Evolutionary conservation across 1,140 invertebrate genomes (phyloP).

Genomic region (Ceratina calcarata): DNA sequence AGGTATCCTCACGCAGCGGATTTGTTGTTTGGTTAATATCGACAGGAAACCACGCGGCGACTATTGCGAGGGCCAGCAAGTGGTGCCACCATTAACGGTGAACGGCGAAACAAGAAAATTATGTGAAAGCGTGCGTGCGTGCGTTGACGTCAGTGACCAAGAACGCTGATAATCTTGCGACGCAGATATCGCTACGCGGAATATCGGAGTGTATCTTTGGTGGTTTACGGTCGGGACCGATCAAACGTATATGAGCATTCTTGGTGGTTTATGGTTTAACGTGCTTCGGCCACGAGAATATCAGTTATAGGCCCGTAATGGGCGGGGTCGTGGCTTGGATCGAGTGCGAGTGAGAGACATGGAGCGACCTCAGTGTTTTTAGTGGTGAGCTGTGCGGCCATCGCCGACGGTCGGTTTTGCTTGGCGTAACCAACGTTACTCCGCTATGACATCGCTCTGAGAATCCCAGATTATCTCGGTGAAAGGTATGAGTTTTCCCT

Average conservation of each 20-base stretch:
- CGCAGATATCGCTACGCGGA: constrained; percentile 45
- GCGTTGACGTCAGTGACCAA: constrained; percentile 47
- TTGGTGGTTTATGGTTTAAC: constrained; percentile 44
- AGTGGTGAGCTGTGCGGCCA: constrained; percentile 64
- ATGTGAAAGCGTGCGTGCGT: constrained; percentile 14
- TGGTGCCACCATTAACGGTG: constrained; percentile 38
- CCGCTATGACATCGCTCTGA: constrained; percentile 62
- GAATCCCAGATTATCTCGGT: constrained; percentile 48
- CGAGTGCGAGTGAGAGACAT: constrained; percentile 57
- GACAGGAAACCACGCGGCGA: background rate
- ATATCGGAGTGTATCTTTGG: constrained; percentile 30
- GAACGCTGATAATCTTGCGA: constrained; percentile 52
- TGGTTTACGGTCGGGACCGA: constrained; percentile 22
- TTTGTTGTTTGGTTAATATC: constrained; percentile 24
- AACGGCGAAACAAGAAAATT: constrained; percentile 41
- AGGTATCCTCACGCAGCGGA: background rate
- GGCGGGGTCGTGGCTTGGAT: constrained; percentile 59
- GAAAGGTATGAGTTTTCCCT: constrained; percentile 65
- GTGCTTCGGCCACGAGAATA: constrained; percentile 32
- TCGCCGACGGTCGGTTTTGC: constrained; percentile 62
- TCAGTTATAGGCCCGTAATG: constrained; percentile 45
- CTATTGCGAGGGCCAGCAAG: constrained; percentile 24
- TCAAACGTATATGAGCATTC: constrained; percentile 36
- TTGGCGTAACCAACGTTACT: constrained; percentile 45
- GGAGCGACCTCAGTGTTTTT: constrained; percentile 65